Evolutionary conservation across 2,797 vertebrate genomes (phyloP), one percentile per base, ranked within the genome.

Genomic region (Crossoptilon crossoptilon): DNA sequence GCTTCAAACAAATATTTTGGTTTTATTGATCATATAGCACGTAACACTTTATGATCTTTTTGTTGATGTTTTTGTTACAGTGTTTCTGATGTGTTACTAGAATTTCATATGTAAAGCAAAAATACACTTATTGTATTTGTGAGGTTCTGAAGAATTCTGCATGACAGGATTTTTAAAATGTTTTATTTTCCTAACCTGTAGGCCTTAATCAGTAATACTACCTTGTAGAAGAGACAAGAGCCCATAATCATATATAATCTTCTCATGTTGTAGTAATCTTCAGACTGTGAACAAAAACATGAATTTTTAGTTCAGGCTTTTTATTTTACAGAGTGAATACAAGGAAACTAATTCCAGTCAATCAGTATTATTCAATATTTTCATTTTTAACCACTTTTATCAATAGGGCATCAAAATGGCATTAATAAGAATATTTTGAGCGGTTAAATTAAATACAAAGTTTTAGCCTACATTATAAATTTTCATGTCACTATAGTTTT

Each of bases 141-240:
- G 43, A 91, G 69, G 80, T 62, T 93, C 31, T 88, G 63, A 53
- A 91, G 87, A 59, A 44, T 59, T 67, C 27, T 53, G 9, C 64
- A 31, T 9, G 26, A 80, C 16, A 60, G 24, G 8, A 56, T n/a
- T 95, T 91, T 44, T 27, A 77, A 11, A 49, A 53, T 53, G 4
- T 17, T 29, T 58, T 18, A 70, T 62, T 93, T 94, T 83, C 60
- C 60, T 95, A 64, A 64, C 56, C 27, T 78, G 93, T 48, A 75
- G 39, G 22, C 26, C 70, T 81, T 78, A 87, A 75, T 74, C 31
- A 68, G 69, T 64, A 72, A 18, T 86, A 97, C 60, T 95, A 99
- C 99, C 98, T 99, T 99, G 95, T 99, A 99, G 97, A 99, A 99
- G 72, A 99, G 97, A 96, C 99, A 99, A 88, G 99, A 99, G 48